These are phyloP conservation scores for Sylvilagus bachmani DNA, from an alignment of 2,113 vertebrate genomes.

Conservation along the genomic window DNA sequence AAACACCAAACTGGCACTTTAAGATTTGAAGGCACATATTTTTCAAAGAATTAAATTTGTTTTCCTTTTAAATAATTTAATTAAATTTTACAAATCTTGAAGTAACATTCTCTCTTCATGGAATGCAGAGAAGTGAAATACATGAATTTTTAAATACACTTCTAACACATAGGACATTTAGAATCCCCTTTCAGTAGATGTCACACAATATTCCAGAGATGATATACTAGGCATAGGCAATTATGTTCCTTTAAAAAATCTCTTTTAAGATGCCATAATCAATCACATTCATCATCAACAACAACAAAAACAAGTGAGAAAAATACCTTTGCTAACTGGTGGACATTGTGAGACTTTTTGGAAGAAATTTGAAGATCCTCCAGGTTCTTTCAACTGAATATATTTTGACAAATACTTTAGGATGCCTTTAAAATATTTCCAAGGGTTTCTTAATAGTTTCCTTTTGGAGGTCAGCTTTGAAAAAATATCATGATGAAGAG, in stretches of 20 bases:
- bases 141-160: background rate
- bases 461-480: background rate
- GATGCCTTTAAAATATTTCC: background rate
- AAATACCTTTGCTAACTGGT: background rate
- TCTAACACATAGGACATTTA: background rate
- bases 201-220: background rate
- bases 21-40: background rate
- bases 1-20: conserved; percentile 27
- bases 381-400: background rate
- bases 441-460: background rate
- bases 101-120: background rate
- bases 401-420: background rate
- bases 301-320: background rate
- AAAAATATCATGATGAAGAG: background rate
- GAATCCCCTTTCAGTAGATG: background rate
- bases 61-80: background rate
- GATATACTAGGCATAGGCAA: background rate
- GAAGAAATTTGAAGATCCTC: background rate
- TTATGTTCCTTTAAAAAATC: background rate
- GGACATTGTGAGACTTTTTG: background rate
- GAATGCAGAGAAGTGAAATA: background rate
- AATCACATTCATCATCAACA: background rate
- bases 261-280: background rate
- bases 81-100: conserved; percentile 40
- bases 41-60: conserved; percentile 35